Evolutionary conservation across 1,140 invertebrate species (phyloP), one percentile per base, ranked within the genome.

Genomic region (Hormaphis cornu): DNA sequence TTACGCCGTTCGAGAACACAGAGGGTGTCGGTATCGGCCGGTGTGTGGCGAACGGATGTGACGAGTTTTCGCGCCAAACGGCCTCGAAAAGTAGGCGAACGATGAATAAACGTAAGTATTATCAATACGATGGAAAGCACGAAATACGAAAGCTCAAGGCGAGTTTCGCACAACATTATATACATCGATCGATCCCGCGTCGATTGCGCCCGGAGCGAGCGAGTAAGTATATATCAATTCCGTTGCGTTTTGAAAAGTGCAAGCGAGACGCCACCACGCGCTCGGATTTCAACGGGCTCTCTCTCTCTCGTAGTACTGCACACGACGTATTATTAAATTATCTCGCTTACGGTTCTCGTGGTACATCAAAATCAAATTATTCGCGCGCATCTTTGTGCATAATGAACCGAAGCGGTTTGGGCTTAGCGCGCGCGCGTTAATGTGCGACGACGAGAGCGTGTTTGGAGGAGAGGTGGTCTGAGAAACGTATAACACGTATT

Each of bases 321-420:
- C 5, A 44, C 20, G 20, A 1, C 9, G 52, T 14, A 12, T 28
- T 58, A 58, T 58, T 40, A 40, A 56, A 56, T 56, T 58, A 37
- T 58, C 54, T 58, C 54, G 54, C 54, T 58, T 40, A 58, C 54
- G 54, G 54, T 58, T 58, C 24, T n/a, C n/a, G n/a, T n/a, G n/a
- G n/a, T 37, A 58, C 40, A 58, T 58, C 54, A 24, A 58, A 58
- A 58, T 58, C 54, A 58, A 58, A 58, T 58, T 58, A 58, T 35
- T 58, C 33, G 54, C 35, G 54, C 54, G 30, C 30, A 40, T 58
- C 54, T 58, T n/a, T n/a, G n/a, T 58, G 54, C 35, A 58, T 58
- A 58, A 58, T 40, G 54, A 58, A 58, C 54, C 54, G 35, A 40
- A 58, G 35, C 33, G 54, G 33, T 35, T 58, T 58, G 54, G 54